Conservation (phyloP, 2,797 vertebrate species). For the Microctenopoma steveboyesi region DNA sequence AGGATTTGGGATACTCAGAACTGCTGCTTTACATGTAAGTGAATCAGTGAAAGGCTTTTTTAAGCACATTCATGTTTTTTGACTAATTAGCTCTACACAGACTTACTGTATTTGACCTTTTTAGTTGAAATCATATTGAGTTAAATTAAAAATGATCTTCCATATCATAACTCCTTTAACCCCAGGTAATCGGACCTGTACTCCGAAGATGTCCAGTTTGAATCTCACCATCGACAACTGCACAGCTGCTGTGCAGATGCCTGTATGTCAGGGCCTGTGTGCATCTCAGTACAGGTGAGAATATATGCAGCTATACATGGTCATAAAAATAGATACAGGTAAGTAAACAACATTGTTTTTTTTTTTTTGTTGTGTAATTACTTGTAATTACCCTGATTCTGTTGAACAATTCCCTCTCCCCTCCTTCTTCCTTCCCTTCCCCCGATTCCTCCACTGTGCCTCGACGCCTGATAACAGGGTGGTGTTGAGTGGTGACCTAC, state of each 20-base stretch:
- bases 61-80: not conserved
- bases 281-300: slow-evolving; percentile 65
- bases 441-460: not conserved
- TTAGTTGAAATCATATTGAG: too few relatives aligned
- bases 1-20: slow-evolving; percentile 53
- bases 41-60: not conserved
- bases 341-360: not conserved
- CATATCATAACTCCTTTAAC: not conserved
- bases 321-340: not conserved
- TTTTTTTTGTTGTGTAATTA: not conserved
- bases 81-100: too few relatives aligned
- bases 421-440: not conserved
- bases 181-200: slow-evolving; percentile 66
- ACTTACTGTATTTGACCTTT: too few relatives aligned
- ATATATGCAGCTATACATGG: not conserved
- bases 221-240: slow-evolving; percentile 60
- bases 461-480: slow-evolving; percentile 32
- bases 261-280: slow-evolving; percentile 75
- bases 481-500: slow-evolving; percentile 23
- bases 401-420: not conserved
- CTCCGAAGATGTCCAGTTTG: slow-evolving; percentile 45
- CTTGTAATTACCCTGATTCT: not conserved
- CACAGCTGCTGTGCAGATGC: slow-evolving; percentile 45
- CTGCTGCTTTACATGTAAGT: slow-evolving; percentile 69
- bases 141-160: too few relatives aligned